Percentiles rank a stretch among this genome's conserved stretches.
phyloP scores from a whole-genome alignment of 2,113 vertebrate genomes.

The Rhinoderma darwinii region DNA sequence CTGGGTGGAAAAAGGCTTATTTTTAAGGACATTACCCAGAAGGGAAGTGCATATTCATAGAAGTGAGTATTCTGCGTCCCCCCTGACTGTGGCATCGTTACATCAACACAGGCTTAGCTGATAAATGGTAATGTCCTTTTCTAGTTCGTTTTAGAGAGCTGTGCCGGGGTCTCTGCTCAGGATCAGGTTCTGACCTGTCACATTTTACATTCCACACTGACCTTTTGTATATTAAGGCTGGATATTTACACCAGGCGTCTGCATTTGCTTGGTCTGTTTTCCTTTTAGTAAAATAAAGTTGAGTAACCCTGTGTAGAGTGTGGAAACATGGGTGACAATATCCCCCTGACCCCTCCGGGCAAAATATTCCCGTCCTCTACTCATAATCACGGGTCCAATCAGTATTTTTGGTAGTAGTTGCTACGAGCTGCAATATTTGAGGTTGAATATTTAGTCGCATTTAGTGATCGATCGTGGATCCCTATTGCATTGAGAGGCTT shows the following conservation, averaged over 20 bases:
- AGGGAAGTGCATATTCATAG: background rate
- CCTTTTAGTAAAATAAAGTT: background rate
- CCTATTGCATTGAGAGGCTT: background rate
- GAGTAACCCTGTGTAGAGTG: background rate
- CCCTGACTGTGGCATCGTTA: constrained; percentile 34
- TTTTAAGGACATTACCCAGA: constrained; percentile 24
- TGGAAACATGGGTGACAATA: background rate
- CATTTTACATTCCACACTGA: constrained; percentile 47
- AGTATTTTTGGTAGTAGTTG: too few species aligned
- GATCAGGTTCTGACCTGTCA: constrained; percentile 52
- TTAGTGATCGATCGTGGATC: background rate
- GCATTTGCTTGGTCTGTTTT: constrained; percentile 19
- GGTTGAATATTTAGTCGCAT: too few species aligned
- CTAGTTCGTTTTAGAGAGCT: background rate
- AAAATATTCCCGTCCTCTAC: background rate
- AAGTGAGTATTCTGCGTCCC: background rate
- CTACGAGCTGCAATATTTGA: too few species aligned
- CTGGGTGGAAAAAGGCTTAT: background rate
- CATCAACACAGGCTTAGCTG: constrained; percentile 26
- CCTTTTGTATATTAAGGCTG: constrained; percentile 26
- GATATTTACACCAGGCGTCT: constrained; percentile 39
- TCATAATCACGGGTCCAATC: background rate
- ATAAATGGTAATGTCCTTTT: constrained; percentile 53
- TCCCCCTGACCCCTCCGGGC: background rate
- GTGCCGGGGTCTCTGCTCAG: constrained; percentile 23